phyloP scores from a whole-genome alignment of 2,888 invertebrate genomes.

The Tethea ocularis region DNA sequence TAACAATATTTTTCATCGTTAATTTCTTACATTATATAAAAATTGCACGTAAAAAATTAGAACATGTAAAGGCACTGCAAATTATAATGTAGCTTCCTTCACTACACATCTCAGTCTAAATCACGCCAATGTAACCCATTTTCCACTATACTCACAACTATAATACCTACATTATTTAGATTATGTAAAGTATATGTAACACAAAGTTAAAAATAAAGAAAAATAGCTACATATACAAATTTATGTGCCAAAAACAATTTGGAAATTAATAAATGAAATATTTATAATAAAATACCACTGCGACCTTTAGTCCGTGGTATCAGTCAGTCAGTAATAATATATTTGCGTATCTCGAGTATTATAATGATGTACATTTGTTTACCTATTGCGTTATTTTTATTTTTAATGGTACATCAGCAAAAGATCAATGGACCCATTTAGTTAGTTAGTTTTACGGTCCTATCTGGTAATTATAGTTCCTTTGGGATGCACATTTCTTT shows the following conservation, averaged over 20 bases:
- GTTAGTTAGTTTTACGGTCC: background rate
- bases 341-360: background rate
- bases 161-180: background rate
- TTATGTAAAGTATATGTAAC: background rate
- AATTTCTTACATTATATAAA: background rate
- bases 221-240: background rate
- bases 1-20: background rate
- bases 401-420: no score
- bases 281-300: background rate
- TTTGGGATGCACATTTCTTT: background rate
- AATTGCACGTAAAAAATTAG: background rate
- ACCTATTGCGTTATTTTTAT: no score
- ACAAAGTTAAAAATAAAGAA: background rate
- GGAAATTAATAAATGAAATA: background rate
- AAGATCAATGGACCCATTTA: background rate
- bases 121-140: background rate
- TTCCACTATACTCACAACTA: background rate
- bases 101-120: background rate
- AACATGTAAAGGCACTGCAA: slow-evolving; percentile 16
- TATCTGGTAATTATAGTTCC: background rate
- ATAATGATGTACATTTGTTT: no score
- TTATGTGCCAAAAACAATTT: background rate
- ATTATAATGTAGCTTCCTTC: background rate
- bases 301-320: background rate
- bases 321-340: background rate